Base-by-base conservation (phyloP, 2,888 invertebrate genomes). In the Patella ulyssiponensis region DNA sequence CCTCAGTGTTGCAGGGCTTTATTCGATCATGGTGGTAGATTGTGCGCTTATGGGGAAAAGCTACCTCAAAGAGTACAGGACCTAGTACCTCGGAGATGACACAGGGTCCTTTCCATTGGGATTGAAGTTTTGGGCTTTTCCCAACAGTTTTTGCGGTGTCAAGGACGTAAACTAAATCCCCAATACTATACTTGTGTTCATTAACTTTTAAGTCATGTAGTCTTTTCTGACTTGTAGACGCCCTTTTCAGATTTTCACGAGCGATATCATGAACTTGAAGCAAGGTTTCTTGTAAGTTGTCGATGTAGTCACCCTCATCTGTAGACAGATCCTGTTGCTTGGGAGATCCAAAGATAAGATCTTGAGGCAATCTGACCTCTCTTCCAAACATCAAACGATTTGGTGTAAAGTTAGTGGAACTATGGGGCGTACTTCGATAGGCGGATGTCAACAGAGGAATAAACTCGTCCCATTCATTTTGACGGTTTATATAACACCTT, bases 401-500 rank as follows among this genome's bases (percentile, higher is more conserved):
- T 54, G 82, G 81, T 5, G 77, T 80, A 3, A 83, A 73, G 15
- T 76, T 69, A 7, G 80, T 81, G 12, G 78, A 71, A 14, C 80
- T 81, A 58, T 80, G 56, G n/a, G n/a, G n/a, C n/a, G n/a, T n/a
- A n/a, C n/a, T n/a, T n/a, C 11, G 12, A 23, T 64, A 64, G 17
- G 17, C n/a, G 33, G 80, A 80, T 23, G 84, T 79, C 3, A 83
- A 20, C 73, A 78, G 79, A 12, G 78, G 72, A 15, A 83, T 69
- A 71, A 82, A 75, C n/a, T 77, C 14, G 69, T 82, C 83, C 82
- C 84, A 84, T 5, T 78, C 77, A 12, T 74, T 74, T 58, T 84
- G 82, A 54, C 81, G 78, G 5, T 76, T 81, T 1, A 82, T 52
- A 71, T 82, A 82, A 14, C 79, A 77, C 56, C 79, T 79, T 2